A percentile compares a stretch with the other conserved stretches of the same genome.
Evolutionary conservation across 2,797 vertebrate species (phyloP).

Genomic region (Taeniopygia guttata): DNA sequence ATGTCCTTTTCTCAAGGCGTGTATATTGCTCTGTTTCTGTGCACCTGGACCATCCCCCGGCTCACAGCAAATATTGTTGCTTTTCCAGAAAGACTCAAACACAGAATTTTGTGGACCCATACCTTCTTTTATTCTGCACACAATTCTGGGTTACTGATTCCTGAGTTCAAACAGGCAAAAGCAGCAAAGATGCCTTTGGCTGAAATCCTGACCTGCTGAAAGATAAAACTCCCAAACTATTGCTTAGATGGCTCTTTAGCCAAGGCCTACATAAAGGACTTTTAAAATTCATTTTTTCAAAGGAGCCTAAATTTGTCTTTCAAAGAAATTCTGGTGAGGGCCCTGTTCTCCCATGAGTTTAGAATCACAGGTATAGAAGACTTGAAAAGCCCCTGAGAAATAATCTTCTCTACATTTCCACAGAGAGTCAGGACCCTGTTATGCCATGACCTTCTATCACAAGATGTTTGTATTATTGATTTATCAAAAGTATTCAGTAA

Average conservation of each 20-base stretch:
- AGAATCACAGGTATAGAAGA: not conserved
- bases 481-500: not conserved
- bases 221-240: not conserved
- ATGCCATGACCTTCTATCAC: not conserved
- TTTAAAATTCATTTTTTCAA: not conserved
- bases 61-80: not conserved
- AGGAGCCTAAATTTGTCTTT: not conserved
- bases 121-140: not conserved
- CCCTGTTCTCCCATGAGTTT: not conserved
- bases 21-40: not conserved
- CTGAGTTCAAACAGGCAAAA: not conserved
- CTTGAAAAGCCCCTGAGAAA: not conserved
- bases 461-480: not conserved
- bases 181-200: not conserved
- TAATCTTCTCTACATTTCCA: not conserved
- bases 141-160: not conserved
- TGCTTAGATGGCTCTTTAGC: not conserved
- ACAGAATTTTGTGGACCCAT: not conserved
- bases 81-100: not conserved
- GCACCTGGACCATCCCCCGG: not conserved
- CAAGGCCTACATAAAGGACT: not conserved
- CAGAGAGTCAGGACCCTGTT: not conserved
- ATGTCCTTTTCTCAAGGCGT: not conserved
- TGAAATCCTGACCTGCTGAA: not conserved
- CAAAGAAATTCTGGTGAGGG: not conserved